Base-by-base conservation (phyloP, 1,140 invertebrate species). In the Phortica variegata region DNA sequence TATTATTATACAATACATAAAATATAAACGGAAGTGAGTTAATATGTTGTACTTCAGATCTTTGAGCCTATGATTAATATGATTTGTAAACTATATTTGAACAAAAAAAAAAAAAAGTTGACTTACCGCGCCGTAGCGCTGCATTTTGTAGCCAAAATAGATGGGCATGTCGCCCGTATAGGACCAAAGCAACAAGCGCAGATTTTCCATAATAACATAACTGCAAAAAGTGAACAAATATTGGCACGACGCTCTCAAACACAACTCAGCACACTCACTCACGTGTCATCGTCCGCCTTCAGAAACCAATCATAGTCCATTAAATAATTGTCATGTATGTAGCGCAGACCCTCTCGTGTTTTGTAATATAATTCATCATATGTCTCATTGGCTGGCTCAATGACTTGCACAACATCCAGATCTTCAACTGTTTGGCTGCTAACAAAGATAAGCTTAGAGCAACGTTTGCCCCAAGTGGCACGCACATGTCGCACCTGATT, bases 241-340 rank as follows among this genome's bases (percentile, higher is more conserved):
- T 48, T 82, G 81, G 46, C 32, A 20, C 31, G 10, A 40, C 9
- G 18, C 13, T 23, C 16, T n/a, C 29, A 3, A 16, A 43, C 8
- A 7, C 32, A 26, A 7, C 18, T 13, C 19, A 12, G 84, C 6
- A 7, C 16, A 26, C 38, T 17, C 52, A 85, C 86, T 81, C 77
- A 94, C 81, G 93, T 95, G 70, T 96, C 93, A 75, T 95, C 93
- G 65, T 96, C 93, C 19, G 92, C 92, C 77, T 96, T 96, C 57
- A 95, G 79, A 71, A 94, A 94, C 91, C 91, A 96, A 75, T 96
- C 93, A 19, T 84, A 88, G 49, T 92, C 80, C 54, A 91, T 80
- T 15, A 83, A 77, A 66, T 95, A 87, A 61, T 90, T 78, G 38
- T 88, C 80, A 71, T 92, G 93, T 9, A 91, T 81, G 70, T 94